Conservation (phyloP, 2,113 vertebrate genomes). For the Dolichallabes microphthalmus region DNA sequence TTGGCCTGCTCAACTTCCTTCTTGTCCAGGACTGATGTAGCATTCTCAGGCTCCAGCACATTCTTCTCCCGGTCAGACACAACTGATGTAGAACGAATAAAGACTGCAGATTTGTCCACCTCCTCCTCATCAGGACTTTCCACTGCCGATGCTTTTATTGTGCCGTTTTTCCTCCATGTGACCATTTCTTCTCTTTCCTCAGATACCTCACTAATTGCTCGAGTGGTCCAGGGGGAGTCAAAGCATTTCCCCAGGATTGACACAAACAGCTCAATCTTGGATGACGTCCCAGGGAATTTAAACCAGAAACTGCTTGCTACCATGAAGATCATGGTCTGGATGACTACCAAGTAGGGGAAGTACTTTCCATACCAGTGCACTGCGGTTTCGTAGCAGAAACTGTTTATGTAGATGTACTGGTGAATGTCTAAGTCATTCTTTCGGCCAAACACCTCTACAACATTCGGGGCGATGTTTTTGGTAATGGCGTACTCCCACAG, state of each 20-base stretch:
- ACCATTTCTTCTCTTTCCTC: constrained; percentile 72
- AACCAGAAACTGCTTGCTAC: constrained; percentile 90
- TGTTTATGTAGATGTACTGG: constrained; percentile 86
- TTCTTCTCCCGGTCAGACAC: constrained; percentile 74
- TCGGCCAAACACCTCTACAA: constrained; percentile 72
- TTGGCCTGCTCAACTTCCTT: constrained; percentile 90
- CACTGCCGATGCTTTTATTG: constrained; percentile 53
- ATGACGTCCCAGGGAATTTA: constrained; percentile 87
- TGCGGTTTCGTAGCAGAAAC: constrained; percentile 84
- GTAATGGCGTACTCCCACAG: constrained; percentile 44
- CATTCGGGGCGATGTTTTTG: constrained; percentile 49
- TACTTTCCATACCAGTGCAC: constrained; percentile 91
- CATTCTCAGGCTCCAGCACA: constrained; percentile 65
- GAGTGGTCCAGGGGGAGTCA: constrained; percentile 86
- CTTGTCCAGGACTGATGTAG: constrained; percentile 77
- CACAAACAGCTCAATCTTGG: constrained; percentile 89
- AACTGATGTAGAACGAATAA: constrained; percentile 57
- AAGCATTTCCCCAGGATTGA: constrained; percentile 86
- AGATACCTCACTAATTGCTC: constrained; percentile 84
- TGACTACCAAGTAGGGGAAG: constrained; percentile 87
- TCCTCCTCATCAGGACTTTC: constrained; percentile 53
- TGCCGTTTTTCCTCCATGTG: constrained; percentile 61
- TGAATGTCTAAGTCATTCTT: constrained; percentile 85
- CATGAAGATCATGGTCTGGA: constrained; percentile 88
- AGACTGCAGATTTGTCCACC: constrained; percentile 58